phyloP scores from a whole-genome alignment of 2,113 vertebrate species.

The Quiscalus mexicanus region DNA sequence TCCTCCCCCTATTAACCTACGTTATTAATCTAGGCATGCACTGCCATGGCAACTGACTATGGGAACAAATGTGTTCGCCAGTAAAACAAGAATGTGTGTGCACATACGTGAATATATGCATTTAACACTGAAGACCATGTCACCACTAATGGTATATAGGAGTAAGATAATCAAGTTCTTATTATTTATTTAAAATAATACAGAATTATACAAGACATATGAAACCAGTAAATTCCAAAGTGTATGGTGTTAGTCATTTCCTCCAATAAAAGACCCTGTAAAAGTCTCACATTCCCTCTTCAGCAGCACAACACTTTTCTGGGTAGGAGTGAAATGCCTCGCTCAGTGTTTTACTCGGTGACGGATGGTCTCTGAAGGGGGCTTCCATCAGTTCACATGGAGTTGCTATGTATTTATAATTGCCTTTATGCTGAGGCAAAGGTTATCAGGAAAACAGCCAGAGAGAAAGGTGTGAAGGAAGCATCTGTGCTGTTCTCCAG shows the following conservation, averaged over 20 bases:
- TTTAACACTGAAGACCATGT: not conserved
- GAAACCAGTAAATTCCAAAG: not conserved
- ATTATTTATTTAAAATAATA: not conserved
- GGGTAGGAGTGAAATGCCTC: not conserved
- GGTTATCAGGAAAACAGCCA: not conserved
- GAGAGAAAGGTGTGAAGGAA: not conserved
- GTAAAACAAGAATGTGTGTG: not conserved
- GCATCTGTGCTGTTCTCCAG: not conserved
- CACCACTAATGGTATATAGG: not conserved
- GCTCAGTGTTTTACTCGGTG: rapidly evolving
- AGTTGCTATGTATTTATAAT: not conserved
- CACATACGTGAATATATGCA: not conserved
- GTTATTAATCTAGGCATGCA: not conserved
- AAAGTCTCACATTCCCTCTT: not conserved
- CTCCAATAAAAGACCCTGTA: not conserved
- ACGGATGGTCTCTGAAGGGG: rapidly evolving
- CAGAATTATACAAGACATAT: not conserved
- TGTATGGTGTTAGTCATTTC: not conserved
- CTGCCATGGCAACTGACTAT: constrained; percentile 20
- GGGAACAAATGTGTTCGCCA: not conserved
- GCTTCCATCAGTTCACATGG: not conserved
- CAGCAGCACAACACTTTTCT: not conserved
- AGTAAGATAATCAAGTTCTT: not conserved
- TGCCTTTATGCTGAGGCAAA: not conserved
- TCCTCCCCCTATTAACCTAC: not conserved